Conservation (phyloP, 2,797 vertebrate genomes). For the Crax fasciolata region DNA sequence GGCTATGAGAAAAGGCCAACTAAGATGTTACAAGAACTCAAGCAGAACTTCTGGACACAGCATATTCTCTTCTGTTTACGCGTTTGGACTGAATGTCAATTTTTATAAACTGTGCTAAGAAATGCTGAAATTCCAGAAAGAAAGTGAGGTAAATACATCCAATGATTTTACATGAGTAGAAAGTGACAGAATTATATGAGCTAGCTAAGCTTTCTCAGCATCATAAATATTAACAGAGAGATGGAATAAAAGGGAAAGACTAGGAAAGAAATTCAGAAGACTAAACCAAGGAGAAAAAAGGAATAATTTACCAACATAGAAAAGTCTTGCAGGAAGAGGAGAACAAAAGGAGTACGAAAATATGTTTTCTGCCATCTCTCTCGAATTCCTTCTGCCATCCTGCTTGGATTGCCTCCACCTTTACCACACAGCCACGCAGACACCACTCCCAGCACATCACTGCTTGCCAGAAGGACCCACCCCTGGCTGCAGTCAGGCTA, state of each 20-base stretch:
- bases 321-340: not conserved
- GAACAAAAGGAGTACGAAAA: not conserved
- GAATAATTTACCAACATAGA: not conserved
- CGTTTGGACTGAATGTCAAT: not conserved
- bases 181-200: not conserved
- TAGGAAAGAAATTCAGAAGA: not conserved
- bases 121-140: not conserved
- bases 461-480: not conserved
- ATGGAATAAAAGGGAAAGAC: not conserved
- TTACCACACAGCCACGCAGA: fast-evolving
- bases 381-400: not conserved
- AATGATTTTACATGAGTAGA: not conserved
- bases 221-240: not conserved
- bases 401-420: not conserved
- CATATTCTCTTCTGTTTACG: not conserved
- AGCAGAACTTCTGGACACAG: not conserved
- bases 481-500: not conserved
- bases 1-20: not conserved
- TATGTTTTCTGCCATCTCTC: not conserved
- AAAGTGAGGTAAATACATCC: not conserved
- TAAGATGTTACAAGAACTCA: not conserved
- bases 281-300: not conserved
- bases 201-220: not conserved
- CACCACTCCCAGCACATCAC: fast-evolving
- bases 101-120: not conserved